Conservation (phyloP, 64 coral and sea anemone genomes). For the Pocillopora verrucosa region DNA sequence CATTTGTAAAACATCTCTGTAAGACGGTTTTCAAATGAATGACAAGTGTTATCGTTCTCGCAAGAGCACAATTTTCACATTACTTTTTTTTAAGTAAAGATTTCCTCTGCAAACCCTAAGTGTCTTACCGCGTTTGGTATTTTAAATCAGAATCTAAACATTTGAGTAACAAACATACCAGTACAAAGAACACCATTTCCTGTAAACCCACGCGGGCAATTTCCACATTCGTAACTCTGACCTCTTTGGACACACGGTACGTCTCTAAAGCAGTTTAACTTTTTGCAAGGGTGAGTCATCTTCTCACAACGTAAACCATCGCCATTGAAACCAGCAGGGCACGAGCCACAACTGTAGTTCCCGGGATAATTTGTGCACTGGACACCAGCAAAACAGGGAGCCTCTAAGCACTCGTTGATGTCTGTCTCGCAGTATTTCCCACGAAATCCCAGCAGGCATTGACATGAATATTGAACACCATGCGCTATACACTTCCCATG, state of each 20-base stretch:
- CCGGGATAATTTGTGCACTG: constrained; percentile 30
- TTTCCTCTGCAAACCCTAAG: too few relatives aligned
- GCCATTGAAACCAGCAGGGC: constrained; percentile 26
- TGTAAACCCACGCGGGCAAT: constrained; percentile 71
- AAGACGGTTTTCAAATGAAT: too few relatives aligned
- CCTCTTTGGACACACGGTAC: constrained; percentile 51
- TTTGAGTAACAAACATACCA: constrained; percentile 29
- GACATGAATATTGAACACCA: constrained; percentile 42
- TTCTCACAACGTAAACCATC: constrained; percentile 25
- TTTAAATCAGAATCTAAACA: too few relatives aligned
- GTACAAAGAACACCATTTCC: constrained; percentile 82
- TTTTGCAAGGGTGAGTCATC: constrained; percentile 5
- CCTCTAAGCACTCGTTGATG: constrained; percentile 32
- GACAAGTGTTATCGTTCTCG: too few relatives aligned
- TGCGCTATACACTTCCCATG: constrained; percentile 55
- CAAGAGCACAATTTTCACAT: too few relatives aligned
- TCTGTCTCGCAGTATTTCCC: constrained; percentile 57
- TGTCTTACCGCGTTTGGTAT: too few relatives aligned
- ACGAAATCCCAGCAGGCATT: constrained; percentile 53
- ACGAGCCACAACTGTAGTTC: constrained; percentile 27
- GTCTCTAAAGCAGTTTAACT: constrained; percentile 57
- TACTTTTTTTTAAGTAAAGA: too few relatives aligned
- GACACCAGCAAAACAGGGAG: constrained; percentile 43
- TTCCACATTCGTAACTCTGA: constrained; percentile 52
- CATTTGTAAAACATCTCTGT: too few relatives aligned